Percentiles rank a stretch among this genome's conserved stretches.
Conservation (phyloP, 1,140 invertebrate genomes). For the Aphidius gifuensis region DNA sequence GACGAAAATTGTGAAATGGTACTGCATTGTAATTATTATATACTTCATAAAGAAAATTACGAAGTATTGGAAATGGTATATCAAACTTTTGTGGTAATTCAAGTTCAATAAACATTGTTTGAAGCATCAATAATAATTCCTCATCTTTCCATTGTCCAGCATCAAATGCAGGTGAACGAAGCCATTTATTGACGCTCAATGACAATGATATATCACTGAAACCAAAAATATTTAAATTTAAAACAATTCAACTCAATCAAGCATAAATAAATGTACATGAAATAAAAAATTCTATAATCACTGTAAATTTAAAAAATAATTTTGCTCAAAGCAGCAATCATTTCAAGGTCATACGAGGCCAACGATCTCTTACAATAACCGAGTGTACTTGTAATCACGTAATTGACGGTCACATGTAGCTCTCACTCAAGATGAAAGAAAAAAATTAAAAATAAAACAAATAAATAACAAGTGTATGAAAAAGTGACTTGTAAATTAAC, state of each 20-base stretch:
- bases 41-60: slow-evolving; percentile 74
- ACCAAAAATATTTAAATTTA: slow-evolving; percentile 22
- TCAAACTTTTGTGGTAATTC: slow-evolving; percentile 73
- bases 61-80: slow-evolving; percentile 69
- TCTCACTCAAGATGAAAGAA: neutral
- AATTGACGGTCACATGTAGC: slow-evolving; percentile 19
- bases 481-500: neutral
- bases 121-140: slow-evolving; percentile 75
- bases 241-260: neutral
- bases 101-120: slow-evolving; percentile 82
- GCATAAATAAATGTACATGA: neutral
- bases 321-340: neutral
- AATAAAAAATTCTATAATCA: neutral
- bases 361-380: slow-evolving; percentile 17
- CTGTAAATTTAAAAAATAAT: neutral
- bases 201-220: slow-evolving; percentile 63
- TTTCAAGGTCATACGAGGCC: slow-evolving; percentile 13
- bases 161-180: slow-evolving; percentile 76
- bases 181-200: slow-evolving; percentile 58
- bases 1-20: slow-evolving; percentile 87
- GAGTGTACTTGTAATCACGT: slow-evolving; percentile 21
- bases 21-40: slow-evolving; percentile 89
- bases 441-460: neutral
- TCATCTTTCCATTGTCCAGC: slow-evolving; percentile 81
- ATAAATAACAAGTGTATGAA: neutral